Conservation (phyloP, 2,888 invertebrate species). For the Conomelus anceps region DNA sequence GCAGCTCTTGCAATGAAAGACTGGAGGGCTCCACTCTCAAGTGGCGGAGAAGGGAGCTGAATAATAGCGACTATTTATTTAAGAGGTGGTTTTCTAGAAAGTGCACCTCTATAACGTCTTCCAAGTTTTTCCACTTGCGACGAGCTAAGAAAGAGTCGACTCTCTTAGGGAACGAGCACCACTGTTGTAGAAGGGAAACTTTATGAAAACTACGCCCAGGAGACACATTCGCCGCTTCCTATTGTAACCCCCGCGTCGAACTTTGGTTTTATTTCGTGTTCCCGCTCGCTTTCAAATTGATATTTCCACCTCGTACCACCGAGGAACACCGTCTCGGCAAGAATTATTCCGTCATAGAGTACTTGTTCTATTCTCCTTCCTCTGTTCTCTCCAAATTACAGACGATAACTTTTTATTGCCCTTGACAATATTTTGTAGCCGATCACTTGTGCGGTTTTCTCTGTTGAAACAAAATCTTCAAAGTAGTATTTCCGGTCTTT, state of each 20-base stretch:
- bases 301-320: slow-evolving; percentile 3
- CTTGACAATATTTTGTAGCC: background rate
- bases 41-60: slow-evolving; percentile 22
- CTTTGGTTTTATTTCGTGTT: slow-evolving; percentile 21
- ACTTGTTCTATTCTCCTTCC: background rate
- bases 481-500: background rate
- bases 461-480: background rate
- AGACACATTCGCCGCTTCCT: slow-evolving; percentile 11
- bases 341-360: background rate
- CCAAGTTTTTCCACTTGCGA: slow-evolving; percentile 32
- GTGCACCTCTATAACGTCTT: slow-evolving; percentile 31
- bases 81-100: slow-evolving; percentile 34
- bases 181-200: slow-evolving; percentile 5
- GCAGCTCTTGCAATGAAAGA: slow-evolving; percentile 8
- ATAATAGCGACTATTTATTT: slow-evolving; percentile 35
- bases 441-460: background rate
- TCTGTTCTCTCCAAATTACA: background rate
- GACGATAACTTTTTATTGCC: background rate
- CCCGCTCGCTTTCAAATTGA: slow-evolving; percentile 7
- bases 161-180: slow-evolving; percentile 20
- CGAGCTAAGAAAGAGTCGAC: slow-evolving; percentile 21
- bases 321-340: no score
- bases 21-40: background rate
- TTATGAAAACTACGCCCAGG: slow-evolving; percentile 13
- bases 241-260: slow-evolving; percentile 8